Evolutionary conservation across 2,113 vertebrate species (phyloP).

Genomic region (Grammomys surdaster): DNA sequence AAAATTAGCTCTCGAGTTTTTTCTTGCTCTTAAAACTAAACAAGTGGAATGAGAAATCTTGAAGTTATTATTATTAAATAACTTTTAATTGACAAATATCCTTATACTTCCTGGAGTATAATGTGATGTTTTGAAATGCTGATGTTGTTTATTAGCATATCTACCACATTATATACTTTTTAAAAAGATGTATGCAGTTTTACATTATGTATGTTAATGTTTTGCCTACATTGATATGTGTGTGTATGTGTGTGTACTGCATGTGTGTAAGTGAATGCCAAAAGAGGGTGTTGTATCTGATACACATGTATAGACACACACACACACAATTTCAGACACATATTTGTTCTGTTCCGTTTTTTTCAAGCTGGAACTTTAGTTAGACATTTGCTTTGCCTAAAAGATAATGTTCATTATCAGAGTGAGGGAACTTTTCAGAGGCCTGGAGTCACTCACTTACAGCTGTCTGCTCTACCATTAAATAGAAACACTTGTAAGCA

Average conservation of each 20-base stretch:
- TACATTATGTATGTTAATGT: not conserved
- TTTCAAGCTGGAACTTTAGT: not conserved
- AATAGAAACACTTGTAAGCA: not conserved
- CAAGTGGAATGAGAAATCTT: constrained; percentile 10
- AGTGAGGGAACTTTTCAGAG: not conserved
- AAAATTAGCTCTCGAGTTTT: not conserved
- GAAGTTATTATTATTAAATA: constrained; percentile 7
- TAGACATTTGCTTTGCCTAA: not conserved
- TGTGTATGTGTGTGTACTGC: too few species aligned
- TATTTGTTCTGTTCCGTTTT: not conserved
- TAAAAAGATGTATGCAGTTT: not conserved
- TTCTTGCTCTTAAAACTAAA: constrained; percentile 41
- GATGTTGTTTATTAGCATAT: not conserved
- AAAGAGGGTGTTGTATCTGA: not conserved
- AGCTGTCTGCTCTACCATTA: not conserved
- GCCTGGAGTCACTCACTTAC: not conserved
- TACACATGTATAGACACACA: too few species aligned
- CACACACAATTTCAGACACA: not conserved
- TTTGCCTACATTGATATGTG: not conserved
- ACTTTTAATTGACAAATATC: not conserved
- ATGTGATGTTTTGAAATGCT: not conserved
- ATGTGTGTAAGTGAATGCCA: not conserved
- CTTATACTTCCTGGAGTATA: not conserved
- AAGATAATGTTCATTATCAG: not conserved
- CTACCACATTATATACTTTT: not conserved